Conservation (phyloP, 2,797 vertebrate species). For the Denticeps clupeoides region DNA sequence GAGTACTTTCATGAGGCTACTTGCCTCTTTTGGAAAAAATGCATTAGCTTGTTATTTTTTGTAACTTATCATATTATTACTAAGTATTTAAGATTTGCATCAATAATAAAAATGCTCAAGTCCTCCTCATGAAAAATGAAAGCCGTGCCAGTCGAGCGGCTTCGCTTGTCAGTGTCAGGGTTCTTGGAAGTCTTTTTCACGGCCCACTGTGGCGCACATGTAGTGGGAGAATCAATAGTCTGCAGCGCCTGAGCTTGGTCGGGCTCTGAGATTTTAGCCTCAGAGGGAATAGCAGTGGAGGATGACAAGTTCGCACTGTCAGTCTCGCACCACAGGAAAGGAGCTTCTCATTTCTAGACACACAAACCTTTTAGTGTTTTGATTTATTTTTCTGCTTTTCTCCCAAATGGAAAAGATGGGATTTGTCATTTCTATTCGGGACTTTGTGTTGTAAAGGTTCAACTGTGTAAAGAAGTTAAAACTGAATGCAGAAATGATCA, state of each 20-base stretch:
- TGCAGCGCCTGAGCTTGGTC: constrained; percentile 13
- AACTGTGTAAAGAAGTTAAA: no score
- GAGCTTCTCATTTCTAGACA: constrained; percentile 16
- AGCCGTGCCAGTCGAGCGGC: neutral
- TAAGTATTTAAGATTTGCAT: no score
- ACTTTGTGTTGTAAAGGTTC: no score
- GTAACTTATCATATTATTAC: no score
- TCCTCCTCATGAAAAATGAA: neutral
- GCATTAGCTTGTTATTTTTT: no score
- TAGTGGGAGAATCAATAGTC: constrained; percentile 31
- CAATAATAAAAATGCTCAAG: no score
- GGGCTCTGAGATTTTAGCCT: constrained; percentile 4
- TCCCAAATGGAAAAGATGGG: neutral
- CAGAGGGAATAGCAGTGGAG: constrained; percentile 5
- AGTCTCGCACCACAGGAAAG: constrained; percentile 5
- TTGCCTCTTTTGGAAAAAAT: no score
- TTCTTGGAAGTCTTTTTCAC: constrained; percentile 27
- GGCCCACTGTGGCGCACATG: constrained; percentile 30
- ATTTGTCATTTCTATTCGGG: no score
- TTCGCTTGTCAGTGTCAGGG: constrained; percentile 3
- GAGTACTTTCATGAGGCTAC: no score
- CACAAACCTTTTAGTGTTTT: neutral
- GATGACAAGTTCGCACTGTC: constrained; percentile 5
- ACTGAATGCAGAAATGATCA: no score
- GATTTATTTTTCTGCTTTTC: neutral